Base-by-base conservation (phyloP, 1,140 invertebrate species). In the Delia radicum region DNA sequence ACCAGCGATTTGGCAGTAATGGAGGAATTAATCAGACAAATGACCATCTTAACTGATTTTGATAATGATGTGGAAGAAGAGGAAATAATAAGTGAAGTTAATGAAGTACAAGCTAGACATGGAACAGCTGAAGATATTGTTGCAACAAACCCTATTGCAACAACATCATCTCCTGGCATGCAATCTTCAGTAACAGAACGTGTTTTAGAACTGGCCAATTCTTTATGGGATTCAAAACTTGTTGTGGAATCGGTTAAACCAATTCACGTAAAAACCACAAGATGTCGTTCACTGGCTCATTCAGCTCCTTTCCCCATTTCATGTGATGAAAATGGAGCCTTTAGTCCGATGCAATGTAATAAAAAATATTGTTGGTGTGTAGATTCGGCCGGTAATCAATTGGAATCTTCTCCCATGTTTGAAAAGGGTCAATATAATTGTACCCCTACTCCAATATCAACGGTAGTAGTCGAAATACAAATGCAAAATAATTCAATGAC, bases 321-420 rank as follows among this genome's bases (percentile, higher is more conserved):
- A 73, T 93, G 92, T 79, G 92, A 93, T 79, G 87, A 87, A 42
- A 83, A 89, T 42, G 93, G 94, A 2, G 89, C 90, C 79, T 95
- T 95, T 82, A 87, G 90, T 2, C 90, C 94, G 0, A 91, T 89
- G 0, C 94, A 95, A 80, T 95, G 94, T 80, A 90, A 91, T 31
- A 89, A 90, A 1, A 90, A 90, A 1, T 89, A 89, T 13, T 96
- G 94, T 83, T 95, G 94, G 94, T 96, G 94, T 84, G 94, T 95
- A 3, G 94, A 96, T 84, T 93, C 94, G 76, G 93, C 93, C 1
- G 94, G 94, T 10, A 94, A 94, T 86, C 92, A 93, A 78, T 82
- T 94, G 1, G 87, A 90, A 76, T 87, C 90, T 26, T 89, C 90
- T 2, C 87, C 90, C 79, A 88, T 91, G 33, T 92, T 95, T 85